Conservation (phyloP, 1,140 invertebrate genomes). For the Drosophila kurseongensis region DNA sequence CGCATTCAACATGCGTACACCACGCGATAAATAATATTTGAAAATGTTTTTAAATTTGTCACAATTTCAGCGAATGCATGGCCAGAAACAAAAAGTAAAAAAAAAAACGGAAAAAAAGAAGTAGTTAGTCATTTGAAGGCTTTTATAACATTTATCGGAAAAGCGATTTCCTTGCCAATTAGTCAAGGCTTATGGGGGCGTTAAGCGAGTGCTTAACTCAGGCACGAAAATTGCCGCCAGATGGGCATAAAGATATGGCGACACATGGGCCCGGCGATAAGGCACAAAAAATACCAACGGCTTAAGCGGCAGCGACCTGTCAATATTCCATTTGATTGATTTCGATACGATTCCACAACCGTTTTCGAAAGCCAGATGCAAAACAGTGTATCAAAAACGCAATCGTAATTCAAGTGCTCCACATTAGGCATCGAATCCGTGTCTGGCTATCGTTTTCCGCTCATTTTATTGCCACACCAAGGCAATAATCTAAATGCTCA, state of each 20-base stretch:
- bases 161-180: constrained; percentile 73
- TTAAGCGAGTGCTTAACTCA: constrained; percentile 56
- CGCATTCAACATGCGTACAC: constrained; percentile 65
- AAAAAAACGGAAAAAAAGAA: not conserved
- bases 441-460: constrained; percentile 50
- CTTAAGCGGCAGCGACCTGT: constrained; percentile 65
- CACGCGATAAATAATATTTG: constrained; percentile 60
- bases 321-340: constrained; percentile 70
- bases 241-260: constrained; percentile 62
- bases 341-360: constrained; percentile 27
- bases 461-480: constrained; percentile 55
- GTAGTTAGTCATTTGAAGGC: constrained; percentile 21
- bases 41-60: constrained; percentile 64
- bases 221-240: constrained; percentile 59
- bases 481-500: constrained; percentile 70
- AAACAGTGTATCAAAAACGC: constrained; percentile 19
- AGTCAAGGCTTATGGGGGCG: constrained; percentile 72
- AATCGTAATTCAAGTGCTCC: constrained; percentile 40
- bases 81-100: constrained; percentile 11
- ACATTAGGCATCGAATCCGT: constrained; percentile 44
- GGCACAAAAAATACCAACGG: constrained; percentile 46
- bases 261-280: constrained; percentile 57
- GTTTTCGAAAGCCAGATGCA: constrained; percentile 30
- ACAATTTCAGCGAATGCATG: constrained; percentile 62
- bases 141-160: constrained; percentile 50